Conservation (phyloP, 2,888 invertebrate species). For the Rhodophaea formosa region DNA sequence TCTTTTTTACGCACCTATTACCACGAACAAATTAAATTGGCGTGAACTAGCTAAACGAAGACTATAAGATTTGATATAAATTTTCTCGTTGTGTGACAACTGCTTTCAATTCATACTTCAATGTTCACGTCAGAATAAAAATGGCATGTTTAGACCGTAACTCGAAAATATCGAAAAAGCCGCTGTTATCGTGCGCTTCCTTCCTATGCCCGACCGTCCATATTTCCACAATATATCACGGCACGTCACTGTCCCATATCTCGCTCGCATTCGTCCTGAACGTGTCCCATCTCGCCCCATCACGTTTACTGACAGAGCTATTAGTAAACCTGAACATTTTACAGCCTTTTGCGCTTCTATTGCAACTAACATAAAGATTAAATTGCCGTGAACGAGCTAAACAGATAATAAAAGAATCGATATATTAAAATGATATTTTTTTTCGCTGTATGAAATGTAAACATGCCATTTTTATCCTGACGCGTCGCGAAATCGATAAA, state of each 20-base stretch:
- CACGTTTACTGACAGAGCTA: conserved; percentile 9
- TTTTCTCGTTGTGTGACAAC: no score
- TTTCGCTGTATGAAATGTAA: no score
- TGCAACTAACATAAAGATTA: neutral
- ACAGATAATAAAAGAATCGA: neutral
- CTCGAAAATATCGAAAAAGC: conserved; percentile 6
- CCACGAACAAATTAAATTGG: no score
- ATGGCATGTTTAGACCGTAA: conserved; percentile 1
- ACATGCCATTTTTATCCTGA: no score
- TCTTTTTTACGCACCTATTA: no score
- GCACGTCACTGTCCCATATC: conserved; percentile 5
- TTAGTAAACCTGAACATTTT: neutral
- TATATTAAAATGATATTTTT: no score
- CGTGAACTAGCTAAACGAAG: no score
- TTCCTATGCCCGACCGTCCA: neutral
- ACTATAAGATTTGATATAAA: no score
- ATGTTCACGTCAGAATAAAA: no score
- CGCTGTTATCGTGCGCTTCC: neutral
- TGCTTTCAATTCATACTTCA: no score
- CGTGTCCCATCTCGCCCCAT: conserved; percentile 1
- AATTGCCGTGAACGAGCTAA: neutral
- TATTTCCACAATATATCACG: conserved; percentile 11
- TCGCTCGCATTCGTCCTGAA: neutral
- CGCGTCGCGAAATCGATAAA: neutral
- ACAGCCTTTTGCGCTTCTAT: neutral